Conservation (phyloP, 1,140 invertebrate genomes). For the Popillia japonica region DNA sequence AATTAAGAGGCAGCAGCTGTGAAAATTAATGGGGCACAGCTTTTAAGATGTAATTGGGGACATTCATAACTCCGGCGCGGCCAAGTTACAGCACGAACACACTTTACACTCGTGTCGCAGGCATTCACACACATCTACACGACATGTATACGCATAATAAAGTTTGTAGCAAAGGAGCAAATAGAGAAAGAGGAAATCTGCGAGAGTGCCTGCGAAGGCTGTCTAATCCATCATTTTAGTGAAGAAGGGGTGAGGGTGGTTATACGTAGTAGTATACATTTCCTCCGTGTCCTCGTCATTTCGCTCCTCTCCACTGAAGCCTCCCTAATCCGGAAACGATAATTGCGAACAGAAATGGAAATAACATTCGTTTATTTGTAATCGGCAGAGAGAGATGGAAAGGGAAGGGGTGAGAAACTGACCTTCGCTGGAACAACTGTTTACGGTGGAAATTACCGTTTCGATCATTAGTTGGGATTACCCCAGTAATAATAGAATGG, state of each 20-base stretch:
- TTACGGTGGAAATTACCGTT: conserved; percentile 47
- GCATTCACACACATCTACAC: conserved; percentile 28
- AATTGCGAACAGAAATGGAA: conserved; percentile 58
- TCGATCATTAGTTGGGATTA: conserved; percentile 54
- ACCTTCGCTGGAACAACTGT: conserved; percentile 43
- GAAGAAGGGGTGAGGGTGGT: conserved; percentile 47
- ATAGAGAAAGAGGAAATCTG: conserved; percentile 29
- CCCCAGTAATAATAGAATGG: conserved; percentile 39
- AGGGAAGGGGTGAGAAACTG: conserved; percentile 45
- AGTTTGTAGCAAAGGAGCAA: conserved; percentile 26
- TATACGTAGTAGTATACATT: conserved; percentile 39
- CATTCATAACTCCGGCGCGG: conserved; percentile 66
- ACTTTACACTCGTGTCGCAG: conserved; percentile 35
- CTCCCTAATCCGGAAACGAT: conserved; percentile 56
- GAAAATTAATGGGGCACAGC: conserved; percentile 73
- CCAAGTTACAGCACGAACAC: conserved; percentile 47
- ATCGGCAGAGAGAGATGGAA: conserved; percentile 41
- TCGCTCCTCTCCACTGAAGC: conserved; percentile 24
- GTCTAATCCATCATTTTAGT: conserved; percentile 56
- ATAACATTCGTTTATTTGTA: conserved; percentile 54
- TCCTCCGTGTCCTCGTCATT: conserved; percentile 43
- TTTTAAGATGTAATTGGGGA: conserved; percentile 74
- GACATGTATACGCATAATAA: conserved; percentile 36
- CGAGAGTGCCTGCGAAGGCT: conserved; percentile 2
- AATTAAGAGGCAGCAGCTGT: conserved; percentile 73